Percentiles rank a stretch among this genome's conserved stretches.
These are phyloP conservation scores for Neotragus moschatus DNA, from an alignment of 2,113 vertebrate genomes.

Conservation along the genomic window DNA sequence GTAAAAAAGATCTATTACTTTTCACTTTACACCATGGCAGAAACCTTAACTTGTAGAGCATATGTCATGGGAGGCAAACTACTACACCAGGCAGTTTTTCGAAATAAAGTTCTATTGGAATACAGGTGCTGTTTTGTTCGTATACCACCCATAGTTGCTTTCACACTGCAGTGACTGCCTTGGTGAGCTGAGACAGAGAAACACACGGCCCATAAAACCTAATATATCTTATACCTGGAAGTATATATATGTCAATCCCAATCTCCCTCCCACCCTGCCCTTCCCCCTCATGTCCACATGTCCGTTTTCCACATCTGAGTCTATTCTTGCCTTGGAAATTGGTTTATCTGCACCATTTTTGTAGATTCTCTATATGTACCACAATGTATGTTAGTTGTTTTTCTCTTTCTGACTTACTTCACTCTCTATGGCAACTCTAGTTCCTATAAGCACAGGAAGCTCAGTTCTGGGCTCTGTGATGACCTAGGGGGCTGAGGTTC, in stretches of 20 bases:
- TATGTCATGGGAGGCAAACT: background rate
- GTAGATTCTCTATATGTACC: background rate
- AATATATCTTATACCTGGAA: background rate
- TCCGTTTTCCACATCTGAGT: background rate
- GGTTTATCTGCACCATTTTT: background rate
- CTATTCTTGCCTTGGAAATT: background rate
- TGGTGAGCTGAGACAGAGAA: background rate
- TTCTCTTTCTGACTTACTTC: background rate
- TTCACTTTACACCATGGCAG: background rate
- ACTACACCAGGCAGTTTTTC: background rate
- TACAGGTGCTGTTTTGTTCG: background rate
- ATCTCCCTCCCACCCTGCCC: background rate
- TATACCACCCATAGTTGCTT: background rate
- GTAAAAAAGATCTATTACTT: background rate
- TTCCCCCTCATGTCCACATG: background rate
- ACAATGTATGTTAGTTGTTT: background rate
- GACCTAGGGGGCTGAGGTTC: background rate
- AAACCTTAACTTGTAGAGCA: background rate
- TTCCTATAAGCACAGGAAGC: background rate
- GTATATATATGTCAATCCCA: background rate
- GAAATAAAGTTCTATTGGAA: background rate
- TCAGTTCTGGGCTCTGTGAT: background rate
- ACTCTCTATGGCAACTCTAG: background rate
- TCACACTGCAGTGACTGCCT: background rate
- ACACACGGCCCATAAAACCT: background rate